A percentile compares a stretch with the other conserved stretches of the same genome.
phyloP scores from a whole-genome alignment of 1,140 invertebrate genomes.

The Sogatella furcifera region DNA sequence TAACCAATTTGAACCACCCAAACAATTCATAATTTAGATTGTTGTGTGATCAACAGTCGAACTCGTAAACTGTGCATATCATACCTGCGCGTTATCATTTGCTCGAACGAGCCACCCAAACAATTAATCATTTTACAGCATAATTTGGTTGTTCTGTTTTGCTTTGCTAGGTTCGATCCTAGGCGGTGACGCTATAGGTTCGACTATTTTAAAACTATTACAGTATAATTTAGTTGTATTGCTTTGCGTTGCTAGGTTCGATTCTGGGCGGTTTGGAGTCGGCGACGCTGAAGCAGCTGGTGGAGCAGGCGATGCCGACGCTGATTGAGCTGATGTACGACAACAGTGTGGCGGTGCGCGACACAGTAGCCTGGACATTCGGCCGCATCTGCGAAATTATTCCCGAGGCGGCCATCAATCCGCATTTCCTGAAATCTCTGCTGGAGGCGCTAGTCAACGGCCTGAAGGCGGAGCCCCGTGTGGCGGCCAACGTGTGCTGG shows the following conservation, averaged over 20 bases:
- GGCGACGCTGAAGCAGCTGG: conserved; percentile 77
- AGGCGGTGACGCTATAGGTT: too few relatives aligned
- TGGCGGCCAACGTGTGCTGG: conserved; percentile 99
- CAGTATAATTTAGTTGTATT: too few relatives aligned
- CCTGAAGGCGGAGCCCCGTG: conserved; percentile 83
- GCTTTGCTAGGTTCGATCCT: too few relatives aligned
- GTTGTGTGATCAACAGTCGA: too few relatives aligned
- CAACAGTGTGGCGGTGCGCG: conserved; percentile 80
- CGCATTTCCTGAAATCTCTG: conserved; percentile 70
- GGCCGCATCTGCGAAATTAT: conserved; percentile 95
- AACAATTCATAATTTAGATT: too few relatives aligned
- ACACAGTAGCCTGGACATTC: conserved; percentile 97
- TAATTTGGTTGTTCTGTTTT: too few relatives aligned
- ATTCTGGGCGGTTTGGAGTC: conserved; percentile 90
- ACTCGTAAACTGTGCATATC: too few relatives aligned
- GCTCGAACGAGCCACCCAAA: too few relatives aligned
- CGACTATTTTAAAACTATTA: too few relatives aligned
- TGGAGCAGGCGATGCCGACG: conserved; percentile 92
- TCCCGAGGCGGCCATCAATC: conserved; percentile 90
- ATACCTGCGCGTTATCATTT: too few relatives aligned
- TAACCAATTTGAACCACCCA: too few relatives aligned
- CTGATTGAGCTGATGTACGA: conserved; percentile 93
- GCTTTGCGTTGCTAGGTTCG: conserved; percentile 43
- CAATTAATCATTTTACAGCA: too few relatives aligned
- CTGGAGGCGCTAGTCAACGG: conserved; percentile 83